Evolutionary conservation across 2,797 vertebrate genomes (phyloP), one percentile per base, ranked within the genome.

Genomic region (Artibeus lituratus): DNA sequence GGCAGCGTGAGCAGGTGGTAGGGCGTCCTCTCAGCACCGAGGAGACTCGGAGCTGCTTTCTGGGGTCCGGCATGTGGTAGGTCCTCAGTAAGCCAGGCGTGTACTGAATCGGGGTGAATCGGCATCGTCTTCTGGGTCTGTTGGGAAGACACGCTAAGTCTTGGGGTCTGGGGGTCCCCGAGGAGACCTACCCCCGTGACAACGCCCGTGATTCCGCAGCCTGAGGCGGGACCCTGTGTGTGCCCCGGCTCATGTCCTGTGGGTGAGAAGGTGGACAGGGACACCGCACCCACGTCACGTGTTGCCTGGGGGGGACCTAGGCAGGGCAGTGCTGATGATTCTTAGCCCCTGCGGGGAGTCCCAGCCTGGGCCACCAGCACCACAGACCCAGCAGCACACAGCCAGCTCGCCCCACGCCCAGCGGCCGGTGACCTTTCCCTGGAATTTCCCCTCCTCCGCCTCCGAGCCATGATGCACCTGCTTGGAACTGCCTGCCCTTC

Each of bases 301-400:
- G 35, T 19, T 72, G 82, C 51, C 12, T 18, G 35, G 21, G n/a
- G 47, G 51, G 26, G 72, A 11, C 51, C 42, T 11, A 21, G 49
- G 62, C 39, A 65, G 53, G 35, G 16, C 16, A 9, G 4, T 15
- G 39, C 70, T 93, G 80, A 88, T 15, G 49, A 80, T 78, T 78
- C 76, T 44, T n/a, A 51, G 76, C 44, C 88, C 32, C 69, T 3
- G 39, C 82, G 93, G 97, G 82, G 93, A 94, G 70, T 88, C 92
- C 96, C 73, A 87, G 49, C 35, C 87, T 69, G 86, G 55, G 94
- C 49, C 35, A 37, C 82, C 81, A 35, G 59, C 26, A 44, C 74
- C 91, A 65, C 62, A 62, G 85, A 42, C 84, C 65, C 44, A 24
- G 74, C 0, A 0, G 74, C 0, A 0, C 3, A 39, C 29, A 29